Evolutionary conservation across 1,140 invertebrate genomes (phyloP).

Genomic region (Calliphora vicina): DNA sequence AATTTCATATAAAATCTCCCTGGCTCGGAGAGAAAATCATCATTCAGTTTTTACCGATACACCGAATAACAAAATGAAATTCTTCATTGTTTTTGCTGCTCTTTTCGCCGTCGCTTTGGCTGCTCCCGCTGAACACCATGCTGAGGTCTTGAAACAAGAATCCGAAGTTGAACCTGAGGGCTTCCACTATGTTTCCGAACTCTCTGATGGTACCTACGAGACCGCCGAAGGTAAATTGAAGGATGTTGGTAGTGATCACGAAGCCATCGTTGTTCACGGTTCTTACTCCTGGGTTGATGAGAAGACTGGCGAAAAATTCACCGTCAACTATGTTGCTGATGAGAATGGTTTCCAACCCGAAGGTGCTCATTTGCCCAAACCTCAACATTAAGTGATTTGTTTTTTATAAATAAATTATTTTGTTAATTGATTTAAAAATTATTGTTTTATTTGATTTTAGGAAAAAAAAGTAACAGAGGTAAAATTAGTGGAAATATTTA

Average conservation of each 20-base stretch:
- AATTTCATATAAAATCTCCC: neutral
- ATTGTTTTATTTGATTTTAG: no score
- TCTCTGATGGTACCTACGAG: slow-evolving; percentile 1
- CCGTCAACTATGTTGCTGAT: slow-evolving; percentile 48
- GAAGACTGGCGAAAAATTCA: slow-evolving; percentile 55
- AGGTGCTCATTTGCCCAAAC: slow-evolving; percentile 68
- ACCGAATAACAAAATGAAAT: slow-evolving; percentile 37
- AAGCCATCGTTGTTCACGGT: slow-evolving; percentile 43
- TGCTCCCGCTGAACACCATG: slow-evolving; percentile 21
- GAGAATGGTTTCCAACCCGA: slow-evolving; percentile 68
- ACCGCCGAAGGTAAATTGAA: slow-evolving; percentile 22
- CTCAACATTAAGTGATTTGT: slow-evolving; percentile 35
- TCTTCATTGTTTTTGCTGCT: slow-evolving; percentile 36
- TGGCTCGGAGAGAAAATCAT: neutral
- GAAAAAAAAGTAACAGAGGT: no score
- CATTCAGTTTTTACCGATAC: neutral
- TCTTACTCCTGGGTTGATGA: slow-evolving; percentile 40
- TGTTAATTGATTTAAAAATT: no score
- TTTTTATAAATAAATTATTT: no score
- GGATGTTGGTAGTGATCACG: slow-evolving; percentile 35
- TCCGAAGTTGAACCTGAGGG: slow-evolving; percentile 37
- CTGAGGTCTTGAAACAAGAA: slow-evolving; percentile 25
- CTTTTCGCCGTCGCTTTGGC: slow-evolving; percentile 41
- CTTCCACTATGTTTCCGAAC: slow-evolving; percentile 6
- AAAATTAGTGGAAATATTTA: no score